Evolutionary conservation across 2,888 invertebrate genomes (phyloP), one percentile per base, ranked within the genome.

Genomic region (Theodoxus fluviatilis): DNA sequence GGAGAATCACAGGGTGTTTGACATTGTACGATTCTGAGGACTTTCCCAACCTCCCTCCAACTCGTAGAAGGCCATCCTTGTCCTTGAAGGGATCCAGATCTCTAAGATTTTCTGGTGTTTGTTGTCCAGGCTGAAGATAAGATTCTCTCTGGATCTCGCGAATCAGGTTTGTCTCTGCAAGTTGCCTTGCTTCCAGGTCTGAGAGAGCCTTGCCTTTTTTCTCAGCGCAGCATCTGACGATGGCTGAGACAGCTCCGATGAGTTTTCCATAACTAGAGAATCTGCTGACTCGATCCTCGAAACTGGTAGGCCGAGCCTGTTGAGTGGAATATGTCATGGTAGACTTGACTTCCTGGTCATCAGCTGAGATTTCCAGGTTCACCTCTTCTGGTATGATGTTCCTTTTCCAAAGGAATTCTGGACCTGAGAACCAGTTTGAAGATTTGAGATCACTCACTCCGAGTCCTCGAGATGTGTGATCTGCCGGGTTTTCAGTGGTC

Each of bases 1-100:
- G 77, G 18, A 79, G 35, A 35, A 79, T 76, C n/a, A 73, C 69
- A 4, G 75, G 76, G 38, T 77, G 73, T 28, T 73, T 79, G 18
- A 38, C 37, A 31, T 57, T 9, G 6, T 49, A 9, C 28, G 71
- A 43, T 22, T 74, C 28, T 22, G 61, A 31, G 3, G 75, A 37
- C 1, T 67, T 68, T 57, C 69, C 61, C 3, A 79, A 35, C 35
- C 75, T 59, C 12, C 75, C 75, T 7, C 71, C 74, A 25, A 76
- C 71, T 43, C 73, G 33, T 22, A 76, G 25, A 2, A 76, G 1
- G 3, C 72, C 74, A 25, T 67, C 47, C n/a, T n/a, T n/a, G n/a
- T n/a, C n/a, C n/a, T n/a, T n/a, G n/a, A n/a, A n/a, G n/a, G n/a
- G n/a, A n/a, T n/a, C n/a, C n/a, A n/a, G n/a, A n/a, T n/a, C n/a